Evolutionary conservation across 2,888 invertebrate species (phyloP), one percentile per base, ranked within the genome.

Genomic region (Lasioglossum oenotherae): DNA sequence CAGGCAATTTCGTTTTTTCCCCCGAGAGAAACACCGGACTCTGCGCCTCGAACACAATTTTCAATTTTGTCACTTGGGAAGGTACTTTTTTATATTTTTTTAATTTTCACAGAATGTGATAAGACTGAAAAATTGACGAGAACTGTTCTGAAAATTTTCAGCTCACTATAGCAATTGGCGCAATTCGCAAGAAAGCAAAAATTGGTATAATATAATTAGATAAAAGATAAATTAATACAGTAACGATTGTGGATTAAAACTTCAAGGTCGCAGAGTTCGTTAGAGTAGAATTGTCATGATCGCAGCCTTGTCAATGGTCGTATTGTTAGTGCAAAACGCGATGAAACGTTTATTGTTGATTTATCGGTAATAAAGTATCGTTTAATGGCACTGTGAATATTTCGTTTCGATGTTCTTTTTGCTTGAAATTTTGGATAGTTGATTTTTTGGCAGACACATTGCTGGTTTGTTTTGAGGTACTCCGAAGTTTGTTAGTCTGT

Each of bases 201-300:
- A 53, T 53, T 53, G 53, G 23, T 8, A 23, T 23, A 8, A 53
- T 53, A 53, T 49, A 19, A 49, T 49, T 19, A 23, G 10, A 67
- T 67, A 2, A 35, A 35, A 35, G 41, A 64, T 10, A 6, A 53
- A 53, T 53, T 53, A 53, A 53, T 23, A 19, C 6, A 16, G 19
- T 49, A 10, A 23, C 2, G 2, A 53, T 3, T 53, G 3, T 1
- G 31, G 53, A 67, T 74, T 49, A 38, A 31, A 16, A 16, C 6
- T 35, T 78, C 27, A 49, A 73, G 77, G 88, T 87, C 88, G 89
- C 85, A 83, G 35, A 82, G 77, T 67, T 83, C 87, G 86, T 86
- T 60, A 87, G 86, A 84, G 80, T 86, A 82, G 80, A 83, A 75
- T 49, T 74, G 75, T 76, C 77, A 78, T 60, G 74, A 71, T 74